Conservation (phyloP, 1,140 invertebrate genomes). For the Tetramorium simillimum region DNA sequence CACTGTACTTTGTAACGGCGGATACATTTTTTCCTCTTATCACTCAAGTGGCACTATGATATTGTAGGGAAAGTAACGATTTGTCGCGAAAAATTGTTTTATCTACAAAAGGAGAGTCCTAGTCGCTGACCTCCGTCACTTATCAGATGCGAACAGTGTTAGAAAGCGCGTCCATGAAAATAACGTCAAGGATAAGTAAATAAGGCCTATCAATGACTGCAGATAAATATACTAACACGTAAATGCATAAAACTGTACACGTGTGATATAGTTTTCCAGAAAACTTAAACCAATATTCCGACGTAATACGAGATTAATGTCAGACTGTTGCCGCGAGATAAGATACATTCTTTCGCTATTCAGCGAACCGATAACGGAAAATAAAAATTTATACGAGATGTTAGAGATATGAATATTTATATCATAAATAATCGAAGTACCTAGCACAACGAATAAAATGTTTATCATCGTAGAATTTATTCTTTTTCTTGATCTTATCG, state of each 20-base stretch:
- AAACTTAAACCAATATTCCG: not conserved
- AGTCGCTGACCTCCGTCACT: slow-evolving; percentile 15
- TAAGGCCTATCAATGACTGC: slow-evolving; percentile 39
- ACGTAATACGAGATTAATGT: slow-evolving; percentile 46
- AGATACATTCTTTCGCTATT: slow-evolving; percentile 11
- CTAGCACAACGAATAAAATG: slow-evolving; percentile 22
- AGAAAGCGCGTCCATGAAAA: slow-evolving; percentile 51
- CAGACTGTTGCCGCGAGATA: not conserved
- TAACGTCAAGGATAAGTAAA: slow-evolving; percentile 47
- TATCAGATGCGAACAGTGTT: slow-evolving; percentile 21
- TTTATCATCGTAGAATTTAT: slow-evolving; percentile 5
- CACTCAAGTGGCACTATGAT: slow-evolving; percentile 51
- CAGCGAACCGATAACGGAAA: not conserved
- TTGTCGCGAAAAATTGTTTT: slow-evolving; percentile 20
- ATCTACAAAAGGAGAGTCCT: slow-evolving; percentile 24
- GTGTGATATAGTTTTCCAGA: slow-evolving; percentile 31
- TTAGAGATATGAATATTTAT: slow-evolving; percentile 25
- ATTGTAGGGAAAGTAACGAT: slow-evolving; percentile 21
- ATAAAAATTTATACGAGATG: slow-evolving; percentile 18
- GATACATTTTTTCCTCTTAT: slow-evolving; percentile 52
- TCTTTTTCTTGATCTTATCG: slow-evolving; percentile 22
- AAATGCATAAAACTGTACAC: slow-evolving; percentile 50
- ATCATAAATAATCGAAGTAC: slow-evolving; percentile 33
- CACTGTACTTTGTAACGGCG: slow-evolving; percentile 7
- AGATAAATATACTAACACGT: slow-evolving; percentile 33